Percentiles rank a stretch among this genome's conserved stretches.
phyloP scores from a whole-genome alignment of 2,888 invertebrate genomes.

The Erebia ligea region DNA sequence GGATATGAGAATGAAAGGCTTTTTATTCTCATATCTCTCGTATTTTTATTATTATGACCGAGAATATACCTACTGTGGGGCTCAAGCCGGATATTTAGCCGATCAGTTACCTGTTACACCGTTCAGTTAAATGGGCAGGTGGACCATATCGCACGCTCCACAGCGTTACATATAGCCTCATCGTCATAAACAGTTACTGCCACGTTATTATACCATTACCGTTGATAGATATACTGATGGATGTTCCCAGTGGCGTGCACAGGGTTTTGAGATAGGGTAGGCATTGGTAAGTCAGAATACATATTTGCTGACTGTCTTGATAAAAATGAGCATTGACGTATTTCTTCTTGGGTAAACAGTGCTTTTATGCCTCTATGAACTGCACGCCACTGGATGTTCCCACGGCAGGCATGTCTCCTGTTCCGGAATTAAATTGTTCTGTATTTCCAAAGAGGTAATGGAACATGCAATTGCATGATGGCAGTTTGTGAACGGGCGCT shows the following conservation, averaged over 20 bases:
- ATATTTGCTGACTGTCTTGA: no score
- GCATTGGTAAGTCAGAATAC: no score
- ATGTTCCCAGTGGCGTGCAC: no score
- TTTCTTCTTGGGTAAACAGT: no score
- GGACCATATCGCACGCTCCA: conserved; percentile 59
- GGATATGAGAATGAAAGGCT: no score
- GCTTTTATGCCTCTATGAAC: no score
- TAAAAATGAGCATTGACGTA: no score
- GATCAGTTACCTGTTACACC: conserved; percentile 4
- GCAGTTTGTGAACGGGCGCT: conserved; percentile 6
- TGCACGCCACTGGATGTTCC: conserved; percentile 38
- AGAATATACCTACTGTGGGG: not conserved
- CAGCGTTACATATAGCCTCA: conserved; percentile 43
- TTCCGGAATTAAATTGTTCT: conserved; percentile 27
- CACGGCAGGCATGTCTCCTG: conserved; percentile 35
- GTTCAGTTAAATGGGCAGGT: conserved; percentile 30
- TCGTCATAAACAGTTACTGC: conserved; percentile 40
- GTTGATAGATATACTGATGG: conserved; percentile 29
- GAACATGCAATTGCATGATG: conserved; percentile 13
- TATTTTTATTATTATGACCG: no score
- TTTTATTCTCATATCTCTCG: no score
- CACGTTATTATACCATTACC: conserved; percentile 37
- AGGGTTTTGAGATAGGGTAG: no score
- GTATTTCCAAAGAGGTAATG: conserved; percentile 1
- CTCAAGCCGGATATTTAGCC: conserved; percentile 2